phyloP scores from a whole-genome alignment of 2,888 invertebrate species.

The Agrilus mali region DNA sequence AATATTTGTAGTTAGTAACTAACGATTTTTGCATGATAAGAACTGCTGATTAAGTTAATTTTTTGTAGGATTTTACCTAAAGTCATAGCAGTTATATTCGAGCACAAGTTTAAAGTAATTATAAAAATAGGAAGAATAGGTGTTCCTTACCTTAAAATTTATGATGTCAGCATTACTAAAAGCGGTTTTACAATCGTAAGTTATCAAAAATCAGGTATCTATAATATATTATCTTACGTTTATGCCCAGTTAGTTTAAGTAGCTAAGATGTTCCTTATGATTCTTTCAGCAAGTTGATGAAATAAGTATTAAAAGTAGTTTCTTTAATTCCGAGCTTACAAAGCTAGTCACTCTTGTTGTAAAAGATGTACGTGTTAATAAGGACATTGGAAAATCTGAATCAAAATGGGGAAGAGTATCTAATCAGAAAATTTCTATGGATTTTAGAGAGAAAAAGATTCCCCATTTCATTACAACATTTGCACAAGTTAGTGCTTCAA shows the following conservation, averaged over 20 bases:
- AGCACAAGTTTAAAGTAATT: conserved; percentile 66
- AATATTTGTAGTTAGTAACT: no score
- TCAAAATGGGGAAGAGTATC: conserved; percentile 11
- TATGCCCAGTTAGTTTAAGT: no score
- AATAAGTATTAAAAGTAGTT: conserved; percentile 73
- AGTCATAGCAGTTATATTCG: conserved; percentile 65
- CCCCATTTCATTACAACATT: conserved; percentile 70
- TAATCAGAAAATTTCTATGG: conserved; percentile 36
- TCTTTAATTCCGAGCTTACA: conserved; percentile 77
- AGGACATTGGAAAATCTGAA: conserved; percentile 42
- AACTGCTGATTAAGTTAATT: background rate
- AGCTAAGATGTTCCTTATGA: no score
- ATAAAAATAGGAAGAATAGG: conserved; percentile 70
- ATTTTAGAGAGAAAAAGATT: conserved; percentile 63
- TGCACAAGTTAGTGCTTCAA: conserved; percentile 51
- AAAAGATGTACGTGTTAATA: conserved; percentile 66
- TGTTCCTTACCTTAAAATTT: conserved; percentile 65
- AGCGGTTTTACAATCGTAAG: conserved; percentile 43
- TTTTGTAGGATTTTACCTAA: conserved; percentile 60
- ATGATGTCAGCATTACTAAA: conserved; percentile 69
- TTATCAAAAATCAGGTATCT: conserved; percentile 1
- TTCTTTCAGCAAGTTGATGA: conserved; percentile 66
- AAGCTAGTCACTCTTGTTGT: conserved; percentile 75
- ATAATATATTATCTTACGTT: no score
- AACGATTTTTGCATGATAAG: no score